Base-by-base conservation (phyloP, 2,797 vertebrate species). In the Mycteria americana region DNA sequence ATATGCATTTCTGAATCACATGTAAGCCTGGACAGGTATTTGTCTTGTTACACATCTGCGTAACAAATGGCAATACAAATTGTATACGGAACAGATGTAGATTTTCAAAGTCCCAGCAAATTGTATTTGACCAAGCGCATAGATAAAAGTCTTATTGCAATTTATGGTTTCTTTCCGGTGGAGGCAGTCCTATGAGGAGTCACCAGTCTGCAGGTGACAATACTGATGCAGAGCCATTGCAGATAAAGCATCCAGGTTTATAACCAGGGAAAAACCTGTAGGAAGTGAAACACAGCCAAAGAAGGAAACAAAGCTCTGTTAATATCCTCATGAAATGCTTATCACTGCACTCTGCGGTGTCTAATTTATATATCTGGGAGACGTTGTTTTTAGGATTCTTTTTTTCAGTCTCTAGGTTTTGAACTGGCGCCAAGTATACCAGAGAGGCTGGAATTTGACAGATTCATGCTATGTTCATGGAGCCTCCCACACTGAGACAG, bases 1-100 rank as follows among this genome's bases (percentile, higher is more conserved):
- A 96, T 96, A 97, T 88, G 96, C 96, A 96, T 98, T 97, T 98
- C 95, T 97, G 97, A 97, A 96, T 98, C 97, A 93, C 93, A 74
- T 93, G 95, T 97, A 98, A 97, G 97, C 94, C 97, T 48, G 93
- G 97, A 98, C 98, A 98, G 98, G 97, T 98, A 98, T 97, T 98
- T 98, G 96, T 97, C 97, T 97, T 97, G 94, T 97, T 97, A 97
- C 97, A 97, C 98, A 98, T 98, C 97, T 98, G 98, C 87, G 95
- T 92, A 97, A 96, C 98, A 98, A 98, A 98, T 97, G 98, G 95
- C 83, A 92, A 93, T 97, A 96, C 97, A 97, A 98, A 98, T 95
- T 95, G 85, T 95, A 97, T 80, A 96, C 59, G 84, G 95, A 98
- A 94, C 97, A 97, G 97, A 98, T 95, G 97, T 83, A 96, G 69